These are phyloP conservation scores for Hirtodrosophila cameraria DNA, from an alignment of 2,888 invertebrate genomes.

Conservation along the genomic window DNA sequence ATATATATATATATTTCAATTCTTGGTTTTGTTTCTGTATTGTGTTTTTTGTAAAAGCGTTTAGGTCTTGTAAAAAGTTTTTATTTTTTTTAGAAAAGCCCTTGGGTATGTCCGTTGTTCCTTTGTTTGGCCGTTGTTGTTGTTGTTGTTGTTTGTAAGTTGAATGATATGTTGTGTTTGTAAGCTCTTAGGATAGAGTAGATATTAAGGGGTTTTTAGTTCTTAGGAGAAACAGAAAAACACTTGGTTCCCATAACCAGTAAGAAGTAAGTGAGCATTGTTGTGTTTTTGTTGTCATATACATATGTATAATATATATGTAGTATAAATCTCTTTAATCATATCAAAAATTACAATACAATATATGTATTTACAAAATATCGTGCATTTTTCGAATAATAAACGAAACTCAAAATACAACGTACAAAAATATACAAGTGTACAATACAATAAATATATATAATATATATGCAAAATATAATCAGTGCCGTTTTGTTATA, in stretches of 20 bases:
- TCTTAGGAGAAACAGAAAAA: slow-evolving; percentile 33
- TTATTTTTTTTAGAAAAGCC: slow-evolving; percentile 73
- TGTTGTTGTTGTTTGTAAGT: slow-evolving; percentile 15
- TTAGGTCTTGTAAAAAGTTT: slow-evolving; percentile 72
- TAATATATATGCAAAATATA: slow-evolving; percentile 57
- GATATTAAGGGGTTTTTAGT: slow-evolving; percentile 19
- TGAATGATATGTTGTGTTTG: slow-evolving; percentile 44
- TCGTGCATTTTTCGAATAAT: slow-evolving; percentile 54
- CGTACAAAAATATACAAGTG: slow-evolving; percentile 62
- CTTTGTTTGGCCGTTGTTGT: slow-evolving; percentile 57
- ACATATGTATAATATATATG: slow-evolving; percentile 30
- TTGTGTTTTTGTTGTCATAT: slow-evolving; percentile 48
- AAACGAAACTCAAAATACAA: slow-evolving; percentile 29
- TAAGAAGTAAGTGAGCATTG: slow-evolving; percentile 44
- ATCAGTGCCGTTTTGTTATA: slow-evolving; percentile 64
- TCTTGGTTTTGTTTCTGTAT: slow-evolving; percentile 30
- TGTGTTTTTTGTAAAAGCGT: slow-evolving; percentile 35
- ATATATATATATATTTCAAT: slow-evolving; percentile 17
- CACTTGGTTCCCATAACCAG: slow-evolving; percentile 63
- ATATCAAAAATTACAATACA: slow-evolving; percentile 71
- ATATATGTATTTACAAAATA: slow-evolving; percentile 66
- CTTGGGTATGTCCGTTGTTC: slow-evolving; percentile 53
- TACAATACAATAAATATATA: slow-evolving; percentile 22
- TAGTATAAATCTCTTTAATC: slow-evolving; percentile 60
- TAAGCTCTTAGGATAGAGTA: slow-evolving; percentile 69